phyloP scores from a whole-genome alignment of 2,797 vertebrate genomes.

The Iguana delicatissima region DNA sequence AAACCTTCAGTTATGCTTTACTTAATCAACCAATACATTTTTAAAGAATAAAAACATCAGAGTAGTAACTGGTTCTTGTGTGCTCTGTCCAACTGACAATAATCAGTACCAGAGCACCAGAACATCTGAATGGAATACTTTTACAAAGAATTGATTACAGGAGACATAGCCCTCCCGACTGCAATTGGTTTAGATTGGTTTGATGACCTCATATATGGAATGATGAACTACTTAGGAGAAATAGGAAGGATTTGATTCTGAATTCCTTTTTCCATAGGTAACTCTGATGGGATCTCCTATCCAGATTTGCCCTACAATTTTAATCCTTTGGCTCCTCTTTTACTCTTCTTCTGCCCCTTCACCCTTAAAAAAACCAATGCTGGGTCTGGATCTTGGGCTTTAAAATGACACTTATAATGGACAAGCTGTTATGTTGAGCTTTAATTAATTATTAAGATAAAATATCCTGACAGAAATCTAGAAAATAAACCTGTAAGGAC shows the following conservation, averaged over 20 bases:
- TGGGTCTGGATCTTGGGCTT: too few relatives aligned
- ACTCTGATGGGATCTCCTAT: too few relatives aligned
- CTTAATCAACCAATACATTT: conserved; percentile 4
- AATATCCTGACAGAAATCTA: too few relatives aligned
- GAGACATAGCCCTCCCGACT: not conserved
- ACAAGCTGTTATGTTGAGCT: too few relatives aligned
- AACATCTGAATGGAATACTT: not conserved
- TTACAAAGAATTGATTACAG: not conserved
- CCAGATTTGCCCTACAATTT: too few relatives aligned
- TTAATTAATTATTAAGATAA: too few relatives aligned
- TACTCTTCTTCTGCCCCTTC: too few relatives aligned
- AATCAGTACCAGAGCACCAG: not conserved
- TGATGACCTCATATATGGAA: not conserved
- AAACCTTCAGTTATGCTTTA: conserved; percentile 40
- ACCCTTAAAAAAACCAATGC: too few relatives aligned
- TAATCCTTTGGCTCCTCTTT: too few relatives aligned
- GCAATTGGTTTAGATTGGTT: not conserved
- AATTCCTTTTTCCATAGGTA: not conserved
- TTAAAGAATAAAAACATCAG: not conserved
- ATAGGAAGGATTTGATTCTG: not conserved
- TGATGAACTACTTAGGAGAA: not conserved
- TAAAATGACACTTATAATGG: too few relatives aligned
- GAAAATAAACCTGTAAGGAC: too few relatives aligned
- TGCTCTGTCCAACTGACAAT: not conserved
- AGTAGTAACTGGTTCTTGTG: not conserved